Percentiles rank a stretch among this genome's conserved stretches.
Evolutionary conservation across 2,113 vertebrate species (phyloP).

Genomic region (Sapayoa aenigma): DNA sequence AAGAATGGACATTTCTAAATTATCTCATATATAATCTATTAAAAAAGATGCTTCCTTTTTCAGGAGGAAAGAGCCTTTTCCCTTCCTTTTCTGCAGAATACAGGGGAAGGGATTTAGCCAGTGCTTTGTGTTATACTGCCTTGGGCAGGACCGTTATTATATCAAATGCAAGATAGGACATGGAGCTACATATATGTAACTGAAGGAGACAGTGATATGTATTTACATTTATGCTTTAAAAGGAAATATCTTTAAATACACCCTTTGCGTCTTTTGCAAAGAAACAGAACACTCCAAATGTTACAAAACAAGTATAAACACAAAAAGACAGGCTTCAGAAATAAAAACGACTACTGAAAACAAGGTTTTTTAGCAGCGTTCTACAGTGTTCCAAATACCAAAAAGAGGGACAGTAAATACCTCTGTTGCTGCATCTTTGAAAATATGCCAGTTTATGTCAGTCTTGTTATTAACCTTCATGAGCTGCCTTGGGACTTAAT

Average conservation of each 20-base stretch:
- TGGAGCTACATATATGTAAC: neutral
- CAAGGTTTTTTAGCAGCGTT: neutral
- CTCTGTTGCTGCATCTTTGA: neutral
- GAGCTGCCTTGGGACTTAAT: neutral
- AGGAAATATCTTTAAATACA: neutral
- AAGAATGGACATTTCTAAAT: neutral
- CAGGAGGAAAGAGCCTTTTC: neutral
- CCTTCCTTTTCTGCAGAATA: neutral
- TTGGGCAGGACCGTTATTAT: neutral
- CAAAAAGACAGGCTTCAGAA: neutral
- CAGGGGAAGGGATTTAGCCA: neutral
- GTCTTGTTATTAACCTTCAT: neutral
- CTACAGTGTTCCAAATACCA: neutral
- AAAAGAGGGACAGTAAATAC: neutral
- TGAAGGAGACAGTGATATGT: neutral
- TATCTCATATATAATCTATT: neutral
- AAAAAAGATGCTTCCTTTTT: neutral
- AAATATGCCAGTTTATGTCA: neutral
- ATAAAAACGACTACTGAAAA: accelerated
- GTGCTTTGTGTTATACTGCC: neutral
- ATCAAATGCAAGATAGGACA: neutral
- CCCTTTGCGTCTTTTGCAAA: neutral
- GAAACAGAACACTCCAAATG: neutral
- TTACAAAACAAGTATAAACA: neutral
- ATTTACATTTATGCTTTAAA: neutral